phyloP scores from a whole-genome alignment of 2,888 invertebrate species.

The Lasioglossum calceatum region DNA sequence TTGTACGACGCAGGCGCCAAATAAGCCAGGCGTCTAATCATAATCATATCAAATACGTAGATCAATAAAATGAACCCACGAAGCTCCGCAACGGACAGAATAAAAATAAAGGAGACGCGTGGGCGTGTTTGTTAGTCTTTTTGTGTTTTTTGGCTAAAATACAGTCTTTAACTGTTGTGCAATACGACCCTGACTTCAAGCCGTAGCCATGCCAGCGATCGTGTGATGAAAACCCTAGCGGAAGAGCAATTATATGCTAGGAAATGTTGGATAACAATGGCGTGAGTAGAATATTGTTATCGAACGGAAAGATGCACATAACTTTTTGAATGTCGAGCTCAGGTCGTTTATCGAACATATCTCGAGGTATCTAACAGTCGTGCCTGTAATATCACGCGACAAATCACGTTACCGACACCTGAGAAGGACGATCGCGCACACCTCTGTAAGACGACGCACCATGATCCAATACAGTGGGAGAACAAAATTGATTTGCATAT shows the following conservation, averaged over 20 bases:
- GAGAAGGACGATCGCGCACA: background rate
- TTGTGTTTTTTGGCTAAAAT: background rate
- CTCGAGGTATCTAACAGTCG: background rate
- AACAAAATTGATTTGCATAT: background rate
- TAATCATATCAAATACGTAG: too few relatives aligned
- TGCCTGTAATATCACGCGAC: conserved; percentile 14
- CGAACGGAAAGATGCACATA: background rate
- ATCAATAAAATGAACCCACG: too few relatives aligned
- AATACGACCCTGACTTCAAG: background rate
- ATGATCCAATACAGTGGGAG: background rate
- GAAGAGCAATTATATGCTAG: background rate
- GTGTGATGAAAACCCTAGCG: background rate
- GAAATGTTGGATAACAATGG: background rate
- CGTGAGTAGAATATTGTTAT: background rate
- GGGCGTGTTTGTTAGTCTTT: background rate
- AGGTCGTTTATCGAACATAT: background rate
- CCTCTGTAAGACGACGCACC: background rate
- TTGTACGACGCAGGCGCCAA: too few relatives aligned
- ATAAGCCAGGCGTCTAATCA: background rate
- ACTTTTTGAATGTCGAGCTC: background rate
- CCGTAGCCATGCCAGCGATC: background rate
- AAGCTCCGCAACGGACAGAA: background rate
- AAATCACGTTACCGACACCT: conserved; percentile 18
- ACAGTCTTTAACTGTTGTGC: background rate
- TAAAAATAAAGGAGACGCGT: background rate